Conservation (phyloP, 1,140 invertebrate species). For the Euura saliciscinereae region DNA sequence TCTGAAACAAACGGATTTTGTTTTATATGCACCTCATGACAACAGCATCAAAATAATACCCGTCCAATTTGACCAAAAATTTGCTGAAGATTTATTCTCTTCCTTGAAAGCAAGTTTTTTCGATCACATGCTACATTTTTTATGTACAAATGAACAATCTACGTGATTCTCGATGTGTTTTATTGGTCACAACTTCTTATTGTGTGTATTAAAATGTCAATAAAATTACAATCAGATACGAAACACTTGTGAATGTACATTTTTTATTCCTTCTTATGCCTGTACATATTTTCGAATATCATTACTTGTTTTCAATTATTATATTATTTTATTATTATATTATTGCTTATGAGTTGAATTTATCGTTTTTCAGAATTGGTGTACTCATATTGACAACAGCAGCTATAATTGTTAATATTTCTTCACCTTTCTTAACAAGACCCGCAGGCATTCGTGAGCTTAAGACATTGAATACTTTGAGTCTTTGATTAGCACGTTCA, state of each 20-base stretch:
- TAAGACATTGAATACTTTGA: constrained; percentile 36
- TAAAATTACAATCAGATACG: no score
- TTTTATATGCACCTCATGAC: constrained; percentile 17
- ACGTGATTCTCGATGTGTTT: no score
- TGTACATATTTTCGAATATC: no score
- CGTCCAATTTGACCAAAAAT: constrained; percentile 11
- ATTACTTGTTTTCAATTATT: no score
- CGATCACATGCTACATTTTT: constrained; percentile 15
- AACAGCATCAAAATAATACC: constrained; percentile 3
- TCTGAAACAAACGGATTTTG: constrained; percentile 12
- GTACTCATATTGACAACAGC: constrained; percentile 8
- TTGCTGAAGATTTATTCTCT: constrained; percentile 5
- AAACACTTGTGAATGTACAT: no score
- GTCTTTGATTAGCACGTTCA: constrained; percentile 33
- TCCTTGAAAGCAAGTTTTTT: constrained; percentile 11
- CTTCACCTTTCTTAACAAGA: constrained; percentile 8
- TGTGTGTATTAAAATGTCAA: no score
- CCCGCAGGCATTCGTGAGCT: constrained; percentile 13
- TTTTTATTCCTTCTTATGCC: no score
- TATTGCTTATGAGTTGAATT: not conserved
- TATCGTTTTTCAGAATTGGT: constrained; percentile 13
- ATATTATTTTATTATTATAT: no score
- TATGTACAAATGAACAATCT: not conserved
- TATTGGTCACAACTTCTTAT: no score
- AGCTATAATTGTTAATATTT: constrained; percentile 17